Percentiles rank a stretch among this genome's conserved stretches.
Conservation (phyloP, 2,113 vertebrate species). For the Leptosomus discolor region DNA sequence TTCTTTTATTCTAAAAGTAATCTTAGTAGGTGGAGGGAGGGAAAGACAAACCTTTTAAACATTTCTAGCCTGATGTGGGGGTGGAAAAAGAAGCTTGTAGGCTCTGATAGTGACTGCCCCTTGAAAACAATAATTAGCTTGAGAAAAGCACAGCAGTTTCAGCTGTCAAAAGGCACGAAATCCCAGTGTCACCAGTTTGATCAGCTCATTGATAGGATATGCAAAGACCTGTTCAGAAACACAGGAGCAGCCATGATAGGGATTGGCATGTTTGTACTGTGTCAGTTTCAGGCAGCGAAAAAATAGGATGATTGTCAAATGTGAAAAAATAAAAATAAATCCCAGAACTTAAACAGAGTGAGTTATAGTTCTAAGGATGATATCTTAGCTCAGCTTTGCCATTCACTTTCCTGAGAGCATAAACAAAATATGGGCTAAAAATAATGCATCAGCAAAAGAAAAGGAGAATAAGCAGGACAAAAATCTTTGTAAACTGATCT, state of each 20-base stretch:
- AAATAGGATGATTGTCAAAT: not conserved
- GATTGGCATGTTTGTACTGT: not conserved
- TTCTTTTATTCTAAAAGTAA: conserved; percentile 56
- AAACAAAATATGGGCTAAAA: not conserved
- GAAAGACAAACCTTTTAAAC: conserved; percentile 11
- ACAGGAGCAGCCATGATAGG: not conserved
- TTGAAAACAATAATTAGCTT: conserved; percentile 73
- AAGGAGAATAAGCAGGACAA: not conserved
- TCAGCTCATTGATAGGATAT: conserved; percentile 54
- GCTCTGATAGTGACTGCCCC: conserved; percentile 51
- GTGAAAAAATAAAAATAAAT: conserved; percentile 22
- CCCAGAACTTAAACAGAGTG: not conserved
- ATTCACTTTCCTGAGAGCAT: not conserved
- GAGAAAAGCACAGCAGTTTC: conserved; percentile 46
- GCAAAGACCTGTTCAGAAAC: conserved; percentile 41
- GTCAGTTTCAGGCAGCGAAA: not conserved
- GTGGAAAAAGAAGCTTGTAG: conserved; percentile 48
- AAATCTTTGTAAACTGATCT: not conserved
- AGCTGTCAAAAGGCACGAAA: conserved; percentile 66
- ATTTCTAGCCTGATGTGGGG: conserved; percentile 37
- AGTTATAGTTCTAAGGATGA: not conserved
- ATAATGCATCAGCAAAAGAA: not conserved
- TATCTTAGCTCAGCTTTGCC: not conserved
- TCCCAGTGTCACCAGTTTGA: conserved; percentile 41
- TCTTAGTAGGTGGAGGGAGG: conserved; percentile 38